Conservation (phyloP, 2,113 vertebrate genomes). For the Glaucidium brasilianum region DNA sequence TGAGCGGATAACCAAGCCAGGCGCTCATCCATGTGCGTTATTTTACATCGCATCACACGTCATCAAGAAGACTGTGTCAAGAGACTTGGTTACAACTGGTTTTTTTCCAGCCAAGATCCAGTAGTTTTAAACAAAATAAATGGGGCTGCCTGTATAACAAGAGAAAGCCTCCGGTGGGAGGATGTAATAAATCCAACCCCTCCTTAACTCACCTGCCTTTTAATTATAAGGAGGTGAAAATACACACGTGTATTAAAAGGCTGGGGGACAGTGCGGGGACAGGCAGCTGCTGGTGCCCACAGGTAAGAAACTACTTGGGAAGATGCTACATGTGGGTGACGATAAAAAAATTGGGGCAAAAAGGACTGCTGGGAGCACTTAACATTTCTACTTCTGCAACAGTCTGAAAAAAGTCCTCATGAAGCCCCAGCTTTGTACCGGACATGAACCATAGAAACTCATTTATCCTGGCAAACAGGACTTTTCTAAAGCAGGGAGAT, state of each 20-base stretch:
- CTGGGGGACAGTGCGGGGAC: neutral
- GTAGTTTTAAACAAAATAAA: neutral
- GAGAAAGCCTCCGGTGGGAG: neutral
- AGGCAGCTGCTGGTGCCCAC: accelerated
- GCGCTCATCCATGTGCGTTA: accelerated
- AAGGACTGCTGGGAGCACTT: neutral
- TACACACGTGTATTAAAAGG: accelerated
- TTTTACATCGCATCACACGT: neutral
- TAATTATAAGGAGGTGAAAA: neutral
- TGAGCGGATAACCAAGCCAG: accelerated
- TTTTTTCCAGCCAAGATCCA: neutral
- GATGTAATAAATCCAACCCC: neutral
- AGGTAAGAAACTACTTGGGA: neutral
- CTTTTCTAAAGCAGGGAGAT: neutral
- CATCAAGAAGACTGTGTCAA: neutral
- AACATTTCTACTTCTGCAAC: neutral
- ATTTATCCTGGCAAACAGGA: neutral
- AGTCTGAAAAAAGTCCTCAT: neutral
- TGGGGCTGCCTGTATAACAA: neutral
- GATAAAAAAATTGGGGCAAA: accelerated
- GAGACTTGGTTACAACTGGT: neutral
- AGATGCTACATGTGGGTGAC: neutral
- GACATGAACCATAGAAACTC: neutral
- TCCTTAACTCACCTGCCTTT: neutral
- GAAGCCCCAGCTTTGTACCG: accelerated